A percentile compares a stretch with the other conserved stretches of the same genome.
Evolutionary conservation across 2,113 vertebrate genomes (phyloP).

Genomic region (Plecturocebus donacophilus): DNA sequence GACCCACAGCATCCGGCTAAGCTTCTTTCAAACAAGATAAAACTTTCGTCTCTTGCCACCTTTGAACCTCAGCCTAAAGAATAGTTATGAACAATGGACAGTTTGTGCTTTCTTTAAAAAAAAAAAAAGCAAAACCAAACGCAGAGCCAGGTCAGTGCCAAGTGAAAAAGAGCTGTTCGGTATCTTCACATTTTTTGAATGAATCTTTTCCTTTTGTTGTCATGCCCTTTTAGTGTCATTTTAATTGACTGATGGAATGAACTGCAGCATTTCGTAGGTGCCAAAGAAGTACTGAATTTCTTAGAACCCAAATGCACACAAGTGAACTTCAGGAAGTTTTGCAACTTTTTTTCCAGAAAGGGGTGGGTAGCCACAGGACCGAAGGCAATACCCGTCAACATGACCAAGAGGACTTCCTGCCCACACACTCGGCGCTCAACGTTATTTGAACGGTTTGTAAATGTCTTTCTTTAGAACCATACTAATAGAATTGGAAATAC

Average conservation of each 20-base stretch:
- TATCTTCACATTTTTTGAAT: constrained; percentile 32
- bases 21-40: neutral
- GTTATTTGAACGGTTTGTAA: neutral
- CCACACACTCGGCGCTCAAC: neutral
- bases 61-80: neutral
- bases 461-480: neutral
- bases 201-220: constrained; percentile 25
- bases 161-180: neutral
- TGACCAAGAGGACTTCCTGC: constrained; percentile 29
- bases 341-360: constrained; percentile 51
- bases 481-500: neutral
- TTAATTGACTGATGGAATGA: neutral
- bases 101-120: constrained; percentile 57
- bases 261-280: neutral
- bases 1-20: neutral
- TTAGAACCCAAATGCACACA: neutral
- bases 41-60: neutral
- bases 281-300: constrained; percentile 36
- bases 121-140: neutral
- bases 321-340: constrained; percentile 56
- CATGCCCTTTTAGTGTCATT: neutral
- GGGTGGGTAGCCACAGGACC: neutral
- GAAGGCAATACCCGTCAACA: neutral
- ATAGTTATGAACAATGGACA: neutral
- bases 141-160: neutral